Percentiles rank a stretch among this genome's conserved stretches.
phyloP scores from a whole-genome alignment of 1,140 invertebrate genomes.

The Aradophagus sp. region DNA sequence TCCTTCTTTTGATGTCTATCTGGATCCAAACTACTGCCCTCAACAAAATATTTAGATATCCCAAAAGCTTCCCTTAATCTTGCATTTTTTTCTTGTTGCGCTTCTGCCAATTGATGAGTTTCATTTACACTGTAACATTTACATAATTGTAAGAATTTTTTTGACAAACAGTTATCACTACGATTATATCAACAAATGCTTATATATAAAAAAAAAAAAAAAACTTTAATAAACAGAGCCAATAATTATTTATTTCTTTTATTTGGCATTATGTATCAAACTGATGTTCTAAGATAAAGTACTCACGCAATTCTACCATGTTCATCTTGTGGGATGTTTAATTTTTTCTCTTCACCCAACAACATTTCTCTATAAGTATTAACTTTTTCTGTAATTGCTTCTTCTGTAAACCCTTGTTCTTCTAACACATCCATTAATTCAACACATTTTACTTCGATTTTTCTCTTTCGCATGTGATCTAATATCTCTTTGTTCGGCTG shows the following conservation, averaged over 20 bases:
- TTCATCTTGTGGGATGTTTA: constrained; percentile 32
- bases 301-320: constrained; percentile 37
- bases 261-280: constrained; percentile 3
- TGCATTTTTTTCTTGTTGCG: constrained; percentile 96
- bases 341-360: constrained; percentile 37
- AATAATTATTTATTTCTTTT: too few species aligned
- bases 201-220: too few species aligned
- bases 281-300: too few species aligned
- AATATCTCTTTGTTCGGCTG: constrained; percentile 97
- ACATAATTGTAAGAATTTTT: constrained; percentile 7
- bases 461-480: constrained; percentile 48
- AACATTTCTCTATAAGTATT: constrained; percentile 36
- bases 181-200: too few species aligned
- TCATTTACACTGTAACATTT: constrained; percentile 85
- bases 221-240: constrained; percentile 1
- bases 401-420: constrained; percentile 37
- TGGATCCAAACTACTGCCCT: constrained; percentile 93
- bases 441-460: constrained; percentile 50
- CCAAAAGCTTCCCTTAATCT: constrained; percentile 94
- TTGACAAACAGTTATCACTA: too few species aligned
- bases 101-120: constrained; percentile 89
- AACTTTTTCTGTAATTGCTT: constrained; percentile 40
- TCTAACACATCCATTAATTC: constrained; percentile 51
- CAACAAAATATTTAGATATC: constrained; percentile 93
- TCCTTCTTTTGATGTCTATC: constrained; percentile 87